Conservation (phyloP, 2,888 invertebrate species). For the Pseudococcus longispinus region DNA sequence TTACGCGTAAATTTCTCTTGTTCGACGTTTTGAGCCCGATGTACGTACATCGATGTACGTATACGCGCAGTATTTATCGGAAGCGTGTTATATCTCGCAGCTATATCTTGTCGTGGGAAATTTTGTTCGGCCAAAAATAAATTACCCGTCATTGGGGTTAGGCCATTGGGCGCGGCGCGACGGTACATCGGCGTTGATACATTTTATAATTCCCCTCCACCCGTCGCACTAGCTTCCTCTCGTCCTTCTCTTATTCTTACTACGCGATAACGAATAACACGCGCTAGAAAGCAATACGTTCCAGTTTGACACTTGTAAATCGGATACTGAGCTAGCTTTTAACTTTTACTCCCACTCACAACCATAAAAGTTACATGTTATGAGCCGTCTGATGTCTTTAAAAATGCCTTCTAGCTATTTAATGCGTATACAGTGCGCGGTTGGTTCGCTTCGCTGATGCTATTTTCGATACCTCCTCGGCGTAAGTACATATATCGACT, state of each 20-base stretch:
- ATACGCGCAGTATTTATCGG: neutral
- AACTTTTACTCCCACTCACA: slow-evolving; percentile 22
- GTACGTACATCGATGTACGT: neutral
- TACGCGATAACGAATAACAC: slow-evolving; percentile 20
- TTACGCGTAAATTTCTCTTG: slow-evolving; percentile 27
- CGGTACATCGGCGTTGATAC: neutral
- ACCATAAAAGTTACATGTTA: neutral
- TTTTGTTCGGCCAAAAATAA: slow-evolving; percentile 16
- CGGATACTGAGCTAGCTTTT: slow-evolving; percentile 20
- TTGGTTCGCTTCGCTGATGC: neutral
- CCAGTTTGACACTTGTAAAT: slow-evolving; percentile 34
- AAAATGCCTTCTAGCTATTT: slow-evolving; percentile 18
- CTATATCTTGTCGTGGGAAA: slow-evolving; percentile 19
- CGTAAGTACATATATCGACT: neutral
- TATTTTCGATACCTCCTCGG: neutral
- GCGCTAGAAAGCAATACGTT: slow-evolving; percentile 20
- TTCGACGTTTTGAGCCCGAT: neutral
- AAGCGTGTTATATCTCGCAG: neutral
- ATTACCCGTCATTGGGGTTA: slow-evolving; percentile 24
- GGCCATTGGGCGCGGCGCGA: neutral
- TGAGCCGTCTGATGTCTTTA: slow-evolving; percentile 4
- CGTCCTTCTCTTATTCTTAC: neutral
- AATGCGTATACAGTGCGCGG: neutral
- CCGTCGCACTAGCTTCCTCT: neutral
- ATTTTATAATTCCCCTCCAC: neutral